These are phyloP conservation scores for Clusia tigrina DNA, from an alignment of 2,888 invertebrate species.

Conservation along the genomic window DNA sequence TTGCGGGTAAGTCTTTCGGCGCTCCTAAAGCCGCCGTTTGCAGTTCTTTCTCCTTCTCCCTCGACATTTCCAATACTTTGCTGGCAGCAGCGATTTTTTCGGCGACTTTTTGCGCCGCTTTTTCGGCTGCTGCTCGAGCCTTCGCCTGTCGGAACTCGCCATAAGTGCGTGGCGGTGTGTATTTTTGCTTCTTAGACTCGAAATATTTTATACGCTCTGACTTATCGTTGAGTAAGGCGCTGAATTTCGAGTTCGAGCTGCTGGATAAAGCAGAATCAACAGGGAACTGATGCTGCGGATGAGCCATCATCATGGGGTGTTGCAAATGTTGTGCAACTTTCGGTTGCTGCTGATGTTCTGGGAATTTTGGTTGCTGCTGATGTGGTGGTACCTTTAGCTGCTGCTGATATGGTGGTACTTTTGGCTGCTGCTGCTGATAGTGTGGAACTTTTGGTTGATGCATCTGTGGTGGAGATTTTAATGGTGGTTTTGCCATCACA, in stretches of 20 bases:
- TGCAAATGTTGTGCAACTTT: too few relatives aligned
- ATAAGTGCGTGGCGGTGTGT: slow-evolving; percentile 49
- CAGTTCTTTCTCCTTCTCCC: slow-evolving; percentile 5
- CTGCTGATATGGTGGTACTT: background rate
- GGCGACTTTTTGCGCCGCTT: slow-evolving; percentile 25
- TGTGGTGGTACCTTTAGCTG: background rate
- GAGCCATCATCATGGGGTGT: background rate
- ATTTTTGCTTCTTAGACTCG: slow-evolving; percentile 47
- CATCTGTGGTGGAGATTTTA: too few relatives aligned
- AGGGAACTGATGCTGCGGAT: background rate
- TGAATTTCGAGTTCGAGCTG: slow-evolving; percentile 27
- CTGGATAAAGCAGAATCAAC: background rate
- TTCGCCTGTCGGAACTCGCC: slow-evolving; percentile 53
- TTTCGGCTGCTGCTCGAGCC: slow-evolving; percentile 39
- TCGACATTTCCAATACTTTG: background rate
- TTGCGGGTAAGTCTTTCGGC: slow-evolving; percentile 30
- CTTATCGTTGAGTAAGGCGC: slow-evolving; percentile 46
- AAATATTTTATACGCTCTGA: slow-evolving; percentile 49
- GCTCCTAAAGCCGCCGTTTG: slow-evolving; percentile 2
- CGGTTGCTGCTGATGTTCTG: too few relatives aligned
- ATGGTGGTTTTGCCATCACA: background rate
- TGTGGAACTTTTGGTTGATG: background rate
- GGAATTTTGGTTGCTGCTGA: background rate
- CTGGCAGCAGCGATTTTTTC: too few relatives aligned
- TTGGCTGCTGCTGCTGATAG: background rate